Evolutionary conservation across 53 echinoderm and acorn worm genomes (phyloP), one percentile per base, ranked within the genome.

Genomic region (Echinometra lucunter): DNA sequence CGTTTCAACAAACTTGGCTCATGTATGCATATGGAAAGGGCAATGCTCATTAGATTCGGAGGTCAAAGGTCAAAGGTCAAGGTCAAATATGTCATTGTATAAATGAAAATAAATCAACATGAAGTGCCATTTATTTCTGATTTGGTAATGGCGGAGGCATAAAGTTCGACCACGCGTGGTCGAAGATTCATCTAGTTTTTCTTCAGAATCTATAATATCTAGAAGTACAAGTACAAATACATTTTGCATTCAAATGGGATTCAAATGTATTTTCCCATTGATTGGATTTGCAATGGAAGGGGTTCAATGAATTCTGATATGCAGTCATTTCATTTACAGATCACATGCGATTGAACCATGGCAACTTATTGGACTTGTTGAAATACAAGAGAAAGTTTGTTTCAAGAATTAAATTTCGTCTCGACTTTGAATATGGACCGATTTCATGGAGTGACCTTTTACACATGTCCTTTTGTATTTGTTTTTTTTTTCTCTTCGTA

Each of bases 201-300:
- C n/a, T 69, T 70, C 28, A 30, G 70, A 72, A 72, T 35, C 72
- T n/a, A n/a, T n/a, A 72, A 32, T 34, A 72, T 32, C 13, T 35
- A 72, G 35, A n/a, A 13, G 35, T 35, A 15, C 32, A 30, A n/a
- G n/a, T 34, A 11, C 13, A 72, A 72, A 34, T 3, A 35, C 72
- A 35, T 35, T 32, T 72, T 72, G 72, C 35, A 35, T 32, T 6
- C 35, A 35, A 72, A 72, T 35, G 25, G 25, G 2, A 2, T 72
- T 72, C 32, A 2, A 35, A 72, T 32, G 12, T 10, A 34, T n/a
- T n/a, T n/a, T n/a, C n/a, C n/a, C n/a, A n/a, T n/a, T n/a, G n/a
- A n/a, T n/a, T n/a, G n/a, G n/a, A n/a, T n/a, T 70, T 70, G 30
- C 70, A 70, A 70, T 70, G 70, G 13, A 72, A 72, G 72, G n/a